These are phyloP conservation scores for Hyperoplus lanceolatus DNA, from an alignment of 2,797 vertebrate species.

Conservation along the genomic window DNA sequence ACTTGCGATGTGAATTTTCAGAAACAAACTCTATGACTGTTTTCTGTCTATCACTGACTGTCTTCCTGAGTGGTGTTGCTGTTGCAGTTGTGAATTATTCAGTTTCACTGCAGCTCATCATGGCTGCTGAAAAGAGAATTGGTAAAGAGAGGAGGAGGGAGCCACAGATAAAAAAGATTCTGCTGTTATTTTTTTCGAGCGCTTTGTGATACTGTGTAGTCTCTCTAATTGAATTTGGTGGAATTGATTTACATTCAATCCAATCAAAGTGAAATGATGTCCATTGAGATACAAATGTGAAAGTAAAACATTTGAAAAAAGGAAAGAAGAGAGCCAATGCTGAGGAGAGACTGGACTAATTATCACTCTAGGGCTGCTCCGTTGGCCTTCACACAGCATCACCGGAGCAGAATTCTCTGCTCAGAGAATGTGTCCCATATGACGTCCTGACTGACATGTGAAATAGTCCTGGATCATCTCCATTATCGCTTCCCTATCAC, in stretches of 20 bases:
- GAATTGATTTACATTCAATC: constrained; percentile 46
- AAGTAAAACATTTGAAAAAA: constrained; percentile 22
- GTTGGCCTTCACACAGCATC: constrained; percentile 63
- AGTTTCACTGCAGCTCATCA: constrained; percentile 75
- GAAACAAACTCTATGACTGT: constrained; percentile 60
- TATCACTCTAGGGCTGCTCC: constrained; percentile 75
- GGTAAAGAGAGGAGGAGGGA: constrained; percentile 31
- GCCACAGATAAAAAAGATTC: constrained; percentile 32
- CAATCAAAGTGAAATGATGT: constrained; percentile 37
- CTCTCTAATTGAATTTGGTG: constrained; percentile 44
- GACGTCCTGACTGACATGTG: constrained; percentile 48
- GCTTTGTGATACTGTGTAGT: constrained; percentile 16
- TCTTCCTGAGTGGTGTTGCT: constrained; percentile 59
- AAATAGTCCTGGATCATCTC: constrained; percentile 27
- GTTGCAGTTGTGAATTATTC: constrained; percentile 81
- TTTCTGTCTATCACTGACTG: constrained; percentile 59
- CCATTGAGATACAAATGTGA: constrained; percentile 30
- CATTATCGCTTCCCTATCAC: constrained; percentile 33
- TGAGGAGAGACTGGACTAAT: constrained; percentile 77
- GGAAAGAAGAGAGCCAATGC: constrained; percentile 40
- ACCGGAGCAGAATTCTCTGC: constrained; percentile 49
- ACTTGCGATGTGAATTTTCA: constrained; percentile 65
- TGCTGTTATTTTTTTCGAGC: constrained; percentile 30
- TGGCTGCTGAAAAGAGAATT: constrained; percentile 58
- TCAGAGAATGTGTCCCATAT: constrained; percentile 37